phyloP scores from a whole-genome alignment of 2,113 vertebrate species.

The Pelmatolapia mariae region DNA sequence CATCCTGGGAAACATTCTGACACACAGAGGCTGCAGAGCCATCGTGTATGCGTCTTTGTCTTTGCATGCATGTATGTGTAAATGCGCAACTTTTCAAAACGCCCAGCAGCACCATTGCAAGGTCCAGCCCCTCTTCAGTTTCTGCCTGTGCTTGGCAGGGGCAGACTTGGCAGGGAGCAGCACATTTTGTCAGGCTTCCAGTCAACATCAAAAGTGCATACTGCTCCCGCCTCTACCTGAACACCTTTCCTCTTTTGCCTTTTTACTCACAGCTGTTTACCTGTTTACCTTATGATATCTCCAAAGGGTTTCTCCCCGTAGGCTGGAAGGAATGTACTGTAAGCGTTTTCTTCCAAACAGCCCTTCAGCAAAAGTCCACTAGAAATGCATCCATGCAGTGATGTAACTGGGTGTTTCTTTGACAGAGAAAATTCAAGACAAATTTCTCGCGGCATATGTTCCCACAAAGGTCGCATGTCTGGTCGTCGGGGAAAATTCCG shows the following conservation, averaged over 20 bases:
- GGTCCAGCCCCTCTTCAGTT: constrained; percentile 54
- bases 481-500: background rate
- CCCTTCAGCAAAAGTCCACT: constrained; percentile 1
- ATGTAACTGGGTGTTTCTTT: background rate
- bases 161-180: constrained; percentile 46
- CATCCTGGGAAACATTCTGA: constrained; percentile 58
- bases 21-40: constrained; percentile 17
- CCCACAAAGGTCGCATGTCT: background rate
- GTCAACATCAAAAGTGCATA: constrained; percentile 51
- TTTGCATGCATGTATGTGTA: background rate
- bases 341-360: background rate
- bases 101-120: constrained; percentile 38
- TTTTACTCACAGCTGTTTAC: constrained; percentile 21
- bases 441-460: background rate
- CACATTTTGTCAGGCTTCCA: constrained; percentile 62
- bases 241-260: constrained; percentile 14
- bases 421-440: background rate
- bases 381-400: background rate
- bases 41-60: background rate
- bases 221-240: constrained; percentile 1
- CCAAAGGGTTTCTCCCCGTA: constrained; percentile 13
- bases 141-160: constrained; percentile 43
- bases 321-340: background rate
- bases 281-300: constrained; percentile 42
- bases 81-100: constrained; percentile 42